Conservation (phyloP, 2,797 vertebrate genomes). For the Acropternis orthonyx region DNA sequence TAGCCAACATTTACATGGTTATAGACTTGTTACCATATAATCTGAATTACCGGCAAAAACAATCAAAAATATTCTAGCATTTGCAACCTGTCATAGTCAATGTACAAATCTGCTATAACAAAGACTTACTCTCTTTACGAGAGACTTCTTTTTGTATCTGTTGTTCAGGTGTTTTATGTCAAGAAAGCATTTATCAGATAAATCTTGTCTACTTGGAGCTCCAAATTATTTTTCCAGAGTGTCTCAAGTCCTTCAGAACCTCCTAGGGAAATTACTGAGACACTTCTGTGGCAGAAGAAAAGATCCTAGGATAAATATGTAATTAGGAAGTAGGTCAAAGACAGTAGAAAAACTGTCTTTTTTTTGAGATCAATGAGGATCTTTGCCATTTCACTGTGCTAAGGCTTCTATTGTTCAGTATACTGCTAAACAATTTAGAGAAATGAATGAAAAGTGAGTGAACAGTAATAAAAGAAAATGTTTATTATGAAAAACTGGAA, state of each 20-base stretch:
- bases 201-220: not conserved
- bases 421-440: not conserved
- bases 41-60: not conserved
- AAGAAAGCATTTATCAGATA: not conserved
- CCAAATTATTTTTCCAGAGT: not conserved
- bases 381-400: not conserved
- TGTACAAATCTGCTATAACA: not conserved
- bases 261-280: not conserved
- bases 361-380: not conserved
- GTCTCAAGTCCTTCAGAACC: not conserved
- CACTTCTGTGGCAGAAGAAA: not conserved
- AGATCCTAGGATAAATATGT: not conserved
- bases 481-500: not conserved
- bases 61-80: not conserved
- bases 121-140: not conserved
- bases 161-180: not conserved
- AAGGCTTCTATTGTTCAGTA: not conserved
- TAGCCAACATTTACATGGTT: not conserved
- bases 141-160: not conserved
- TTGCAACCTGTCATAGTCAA: not conserved
- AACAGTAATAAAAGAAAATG: not conserved
- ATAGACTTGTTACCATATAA: not conserved
- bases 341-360: not conserved
- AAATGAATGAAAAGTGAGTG: not conserved
- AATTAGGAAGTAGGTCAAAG: not conserved